phyloP scores from a whole-genome alignment of 2,888 invertebrate genomes.

The Frankliniella intonsa region DNA sequence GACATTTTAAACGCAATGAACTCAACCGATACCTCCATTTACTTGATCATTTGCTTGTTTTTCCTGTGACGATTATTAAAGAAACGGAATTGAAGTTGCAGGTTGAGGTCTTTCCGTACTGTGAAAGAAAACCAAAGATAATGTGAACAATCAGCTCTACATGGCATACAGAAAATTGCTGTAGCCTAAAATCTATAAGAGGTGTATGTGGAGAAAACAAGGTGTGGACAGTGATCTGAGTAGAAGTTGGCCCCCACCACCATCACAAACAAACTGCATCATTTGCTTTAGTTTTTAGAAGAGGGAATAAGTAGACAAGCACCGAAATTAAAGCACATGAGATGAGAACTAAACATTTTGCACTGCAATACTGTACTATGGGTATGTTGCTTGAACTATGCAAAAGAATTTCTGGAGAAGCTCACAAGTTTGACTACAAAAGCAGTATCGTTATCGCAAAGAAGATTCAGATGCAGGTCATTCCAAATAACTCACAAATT shows the following conservation, averaged over 20 bases:
- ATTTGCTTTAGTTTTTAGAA: neutral
- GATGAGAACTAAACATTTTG: neutral
- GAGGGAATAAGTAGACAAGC: neutral
- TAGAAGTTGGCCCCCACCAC: constrained; percentile 27
- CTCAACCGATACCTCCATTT: constrained; percentile 21
- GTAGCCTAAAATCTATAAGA: neutral
- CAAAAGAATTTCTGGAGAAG: too few relatives aligned
- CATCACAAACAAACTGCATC: neutral
- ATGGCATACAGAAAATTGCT: neutral
- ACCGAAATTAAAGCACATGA: neutral
- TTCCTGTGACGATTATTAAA: constrained; percentile 88
- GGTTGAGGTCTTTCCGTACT: constrained; percentile 95
- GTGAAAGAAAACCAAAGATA: constrained; percentile 33
- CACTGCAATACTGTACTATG: neutral
- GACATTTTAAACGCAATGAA: neutral
- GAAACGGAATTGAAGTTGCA: constrained; percentile 92
- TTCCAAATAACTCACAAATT: too few relatives aligned
- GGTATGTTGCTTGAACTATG: too few relatives aligned
- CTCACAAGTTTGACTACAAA: too few relatives aligned
- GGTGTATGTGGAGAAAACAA: constrained; percentile 20
- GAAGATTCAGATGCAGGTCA: too few relatives aligned
- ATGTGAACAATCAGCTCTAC: constrained; percentile 2
- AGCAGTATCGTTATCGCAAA: too few relatives aligned
- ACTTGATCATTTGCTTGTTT: constrained; percentile 40
- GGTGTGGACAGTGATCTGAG: constrained; percentile 11